Evolutionary conservation across 2,113 vertebrate genomes (phyloP).

Genomic region (Poicephalus meyeri): DNA sequence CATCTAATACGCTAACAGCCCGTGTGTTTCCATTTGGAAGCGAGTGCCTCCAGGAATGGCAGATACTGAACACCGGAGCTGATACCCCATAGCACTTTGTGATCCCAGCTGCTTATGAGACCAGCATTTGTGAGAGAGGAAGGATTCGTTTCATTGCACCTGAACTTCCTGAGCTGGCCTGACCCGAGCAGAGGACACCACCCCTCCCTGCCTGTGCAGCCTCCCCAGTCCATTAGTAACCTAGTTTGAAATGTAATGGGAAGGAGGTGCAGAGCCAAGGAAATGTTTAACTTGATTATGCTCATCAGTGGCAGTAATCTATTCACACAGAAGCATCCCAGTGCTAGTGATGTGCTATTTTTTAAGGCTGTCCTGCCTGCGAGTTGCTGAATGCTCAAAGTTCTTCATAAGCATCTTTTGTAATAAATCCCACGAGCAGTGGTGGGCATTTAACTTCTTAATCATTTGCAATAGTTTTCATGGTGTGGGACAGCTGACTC

Average conservation of each 20-base stretch:
- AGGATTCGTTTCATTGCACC: background rate
- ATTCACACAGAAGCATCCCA: background rate
- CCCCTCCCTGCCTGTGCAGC: background rate
- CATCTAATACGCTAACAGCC: background rate
- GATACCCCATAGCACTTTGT: background rate
- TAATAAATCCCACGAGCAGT: background rate
- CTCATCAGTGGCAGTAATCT: constrained; percentile 23
- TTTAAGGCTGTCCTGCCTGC: background rate
- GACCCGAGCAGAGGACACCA: background rate
- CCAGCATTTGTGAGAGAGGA: background rate
- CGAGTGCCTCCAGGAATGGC: background rate
- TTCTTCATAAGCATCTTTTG: background rate
- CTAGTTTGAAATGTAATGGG: constrained; percentile 10
- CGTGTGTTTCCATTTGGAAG: background rate
- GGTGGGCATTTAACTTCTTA: background rate
- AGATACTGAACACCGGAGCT: background rate
- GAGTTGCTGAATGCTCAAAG: background rate
- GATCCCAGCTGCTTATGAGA: background rate
- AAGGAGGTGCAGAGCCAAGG: background rate
- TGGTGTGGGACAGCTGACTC: background rate
- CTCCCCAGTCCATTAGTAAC: background rate
- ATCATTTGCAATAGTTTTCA: background rate
- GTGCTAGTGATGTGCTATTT: background rate
- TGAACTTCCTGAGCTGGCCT: background rate
- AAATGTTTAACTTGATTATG: constrained; percentile 60